Base-by-base conservation (phyloP, 2,797 vertebrate species). In the Takifugu rubripes region DNA sequence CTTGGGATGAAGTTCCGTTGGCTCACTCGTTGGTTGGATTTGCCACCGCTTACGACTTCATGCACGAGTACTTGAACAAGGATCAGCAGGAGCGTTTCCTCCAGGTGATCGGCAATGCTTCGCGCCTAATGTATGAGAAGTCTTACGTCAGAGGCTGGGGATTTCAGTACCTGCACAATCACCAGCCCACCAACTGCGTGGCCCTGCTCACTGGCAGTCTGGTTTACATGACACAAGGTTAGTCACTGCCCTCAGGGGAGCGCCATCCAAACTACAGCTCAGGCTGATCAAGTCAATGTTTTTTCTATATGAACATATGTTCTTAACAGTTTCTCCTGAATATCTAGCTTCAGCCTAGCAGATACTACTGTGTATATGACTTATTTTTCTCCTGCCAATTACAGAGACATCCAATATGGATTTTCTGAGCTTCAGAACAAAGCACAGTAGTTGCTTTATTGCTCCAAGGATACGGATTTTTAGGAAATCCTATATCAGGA, bases 141-240 rank as follows among this genome's bases (percentile, higher is more conserved):
- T 98, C 97, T 0, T 96, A 94, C 68, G 87, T 91, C 51, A 92
- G 95, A 49, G 97, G 96, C 64, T 99, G 97, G 97, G 95, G 96
- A 0, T 98, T 98, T 87, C 97, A 99, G 73, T 99, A 98, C 81
- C 90, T 99, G 50, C 97, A 99, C 86, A 99, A 99, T 72, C 97
- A 99, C 82, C 97, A 99, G 78, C 97, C 97, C 72, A 99, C 97
- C 81, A 99, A 99, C 89, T 99, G 97, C 59, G 94, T 98, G 83
- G 97, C 97, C 61, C 90, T 99, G 61, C 90, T 98, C 66, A 94
- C 95, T 1, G 96, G 95, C 75, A 96, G 94, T 76, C 91, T 99
- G 16, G 85, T 99, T 59, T 91, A 97, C 78, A 97, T 99, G 94
- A 95, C 94, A 77, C 95, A 98, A 93, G 97, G 97, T 99, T 56